phyloP scores from a whole-genome alignment of 2,797 vertebrate species.

The Sus cebifrons region DNA sequence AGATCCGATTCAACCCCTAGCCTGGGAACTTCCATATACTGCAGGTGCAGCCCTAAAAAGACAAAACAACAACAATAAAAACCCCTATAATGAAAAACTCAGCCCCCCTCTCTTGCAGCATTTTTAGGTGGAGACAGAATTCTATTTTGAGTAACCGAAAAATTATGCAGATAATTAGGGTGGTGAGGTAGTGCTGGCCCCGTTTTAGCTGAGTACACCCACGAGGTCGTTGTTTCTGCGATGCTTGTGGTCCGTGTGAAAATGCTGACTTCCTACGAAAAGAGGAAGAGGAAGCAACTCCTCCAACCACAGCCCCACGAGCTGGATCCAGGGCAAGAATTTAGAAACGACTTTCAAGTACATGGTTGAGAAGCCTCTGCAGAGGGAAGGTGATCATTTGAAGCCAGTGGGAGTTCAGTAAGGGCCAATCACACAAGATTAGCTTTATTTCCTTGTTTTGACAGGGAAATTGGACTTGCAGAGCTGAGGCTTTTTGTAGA shows the following conservation, averaged over 20 bases:
- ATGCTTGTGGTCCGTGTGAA: not conserved
- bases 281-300: not conserved
- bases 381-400: slow-evolving; percentile 50
- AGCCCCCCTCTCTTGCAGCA: not conserved
- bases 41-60: too few relatives aligned
- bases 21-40: too few relatives aligned
- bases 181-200: not conserved
- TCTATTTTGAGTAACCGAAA: not conserved
- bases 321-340: not conserved
- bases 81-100: not conserved
- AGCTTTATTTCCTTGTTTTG: slow-evolving; percentile 81
- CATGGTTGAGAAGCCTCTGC: slow-evolving; percentile 57
- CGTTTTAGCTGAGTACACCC: not conserved
- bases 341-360: not conserved
- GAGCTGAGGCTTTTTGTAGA: slow-evolving; percentile 40
- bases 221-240: not conserved
- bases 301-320: not conserved
- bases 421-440: slow-evolving; percentile 64
- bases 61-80: too few relatives aligned
- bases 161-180: not conserved
- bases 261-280: not conserved
- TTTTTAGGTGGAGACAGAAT: not conserved
- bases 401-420: slow-evolving; percentile 56
- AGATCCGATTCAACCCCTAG: too few relatives aligned
- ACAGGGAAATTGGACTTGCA: slow-evolving; percentile 72